Conservation (phyloP, 2,888 invertebrate species). For the Mayetiola destructor region DNA sequence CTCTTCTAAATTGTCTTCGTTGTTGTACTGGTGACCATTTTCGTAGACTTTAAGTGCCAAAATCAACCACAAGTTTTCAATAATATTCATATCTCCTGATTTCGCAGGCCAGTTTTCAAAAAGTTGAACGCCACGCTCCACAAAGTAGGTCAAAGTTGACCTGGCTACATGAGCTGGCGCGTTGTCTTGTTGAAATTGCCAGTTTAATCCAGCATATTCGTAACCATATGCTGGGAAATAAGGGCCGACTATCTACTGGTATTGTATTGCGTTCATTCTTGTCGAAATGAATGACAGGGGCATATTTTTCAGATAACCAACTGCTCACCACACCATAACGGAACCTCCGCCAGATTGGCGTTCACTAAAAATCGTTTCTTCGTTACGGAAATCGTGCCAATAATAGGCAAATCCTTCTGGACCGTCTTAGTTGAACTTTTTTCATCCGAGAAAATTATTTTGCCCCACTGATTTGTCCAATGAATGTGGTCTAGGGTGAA, state of each 20-base stretch:
- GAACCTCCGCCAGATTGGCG: conserved; percentile 11
- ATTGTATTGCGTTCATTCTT: not conserved
- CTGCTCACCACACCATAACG: conserved; percentile 14
- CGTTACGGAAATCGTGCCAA: conserved; percentile 14
- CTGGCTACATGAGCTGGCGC: not conserved
- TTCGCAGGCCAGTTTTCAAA: too few relatives aligned
- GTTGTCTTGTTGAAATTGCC: not conserved
- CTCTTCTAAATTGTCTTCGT: not conserved
- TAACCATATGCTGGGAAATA: not conserved
- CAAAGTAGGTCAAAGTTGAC: not conserved
- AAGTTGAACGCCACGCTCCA: not conserved
- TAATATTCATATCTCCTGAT: too few relatives aligned
- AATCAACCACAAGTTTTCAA: not conserved
- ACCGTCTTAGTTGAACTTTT: conserved; percentile 15
- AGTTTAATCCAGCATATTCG: not conserved
- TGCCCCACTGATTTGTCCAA: not conserved
- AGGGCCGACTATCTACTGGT: not conserved
- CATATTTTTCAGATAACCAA: not conserved
- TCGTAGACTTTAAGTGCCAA: not conserved
- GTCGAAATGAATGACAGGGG: not conserved
- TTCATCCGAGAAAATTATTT: conserved; percentile 10
- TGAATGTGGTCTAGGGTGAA: not conserved
- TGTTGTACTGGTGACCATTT: not conserved
- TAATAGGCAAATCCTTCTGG: conserved; percentile 14
- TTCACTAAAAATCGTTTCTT: not conserved